phyloP scores from a whole-genome alignment of 2,797 vertebrate genomes.

The Champsocephalus gunnari region DNA sequence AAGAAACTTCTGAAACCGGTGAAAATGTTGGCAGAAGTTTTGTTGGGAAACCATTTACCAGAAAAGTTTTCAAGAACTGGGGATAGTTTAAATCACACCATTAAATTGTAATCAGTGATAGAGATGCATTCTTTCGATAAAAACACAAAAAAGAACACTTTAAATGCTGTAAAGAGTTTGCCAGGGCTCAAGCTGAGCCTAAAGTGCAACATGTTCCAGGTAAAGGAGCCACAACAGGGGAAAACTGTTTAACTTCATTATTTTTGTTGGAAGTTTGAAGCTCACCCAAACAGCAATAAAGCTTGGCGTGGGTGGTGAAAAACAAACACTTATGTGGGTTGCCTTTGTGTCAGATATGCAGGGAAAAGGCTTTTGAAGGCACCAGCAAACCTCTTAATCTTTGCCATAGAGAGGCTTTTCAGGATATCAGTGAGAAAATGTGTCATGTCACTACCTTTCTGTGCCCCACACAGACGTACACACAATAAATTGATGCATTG shows the following conservation, averaged over 20 bases:
- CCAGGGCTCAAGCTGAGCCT: not conserved
- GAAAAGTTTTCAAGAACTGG: not conserved
- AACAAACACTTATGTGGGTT: constrained; percentile 33
- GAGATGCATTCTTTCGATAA: not conserved
- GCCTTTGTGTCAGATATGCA: constrained; percentile 23
- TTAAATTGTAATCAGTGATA: not conserved
- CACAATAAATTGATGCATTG: constrained; percentile 38
- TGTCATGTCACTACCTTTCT: constrained; percentile 38
- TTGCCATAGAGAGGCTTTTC: constrained; percentile 23
- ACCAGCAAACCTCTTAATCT: constrained; percentile 28
- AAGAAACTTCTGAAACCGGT: not conserved
- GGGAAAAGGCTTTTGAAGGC: constrained; percentile 13
- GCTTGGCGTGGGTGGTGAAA: constrained; percentile 22
- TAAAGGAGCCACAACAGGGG: constrained; percentile 5
- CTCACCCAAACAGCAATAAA: constrained; percentile 48
- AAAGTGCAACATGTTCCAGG: constrained; percentile 1
- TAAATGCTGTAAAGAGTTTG: constrained; percentile 12
- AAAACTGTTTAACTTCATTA: constrained; percentile 28
- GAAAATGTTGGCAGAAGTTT: not conserved
- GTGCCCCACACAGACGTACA: constrained; percentile 29
- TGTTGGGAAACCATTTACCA: not conserved
- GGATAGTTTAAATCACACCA: not conserved
- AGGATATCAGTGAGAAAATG: constrained; percentile 24
- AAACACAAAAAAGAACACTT: not conserved
- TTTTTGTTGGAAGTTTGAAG: constrained; percentile 26